These are phyloP conservation scores for Lacerta bilineata DNA, from an alignment of 2,797 vertebrate species.

Conservation along the genomic window DNA sequence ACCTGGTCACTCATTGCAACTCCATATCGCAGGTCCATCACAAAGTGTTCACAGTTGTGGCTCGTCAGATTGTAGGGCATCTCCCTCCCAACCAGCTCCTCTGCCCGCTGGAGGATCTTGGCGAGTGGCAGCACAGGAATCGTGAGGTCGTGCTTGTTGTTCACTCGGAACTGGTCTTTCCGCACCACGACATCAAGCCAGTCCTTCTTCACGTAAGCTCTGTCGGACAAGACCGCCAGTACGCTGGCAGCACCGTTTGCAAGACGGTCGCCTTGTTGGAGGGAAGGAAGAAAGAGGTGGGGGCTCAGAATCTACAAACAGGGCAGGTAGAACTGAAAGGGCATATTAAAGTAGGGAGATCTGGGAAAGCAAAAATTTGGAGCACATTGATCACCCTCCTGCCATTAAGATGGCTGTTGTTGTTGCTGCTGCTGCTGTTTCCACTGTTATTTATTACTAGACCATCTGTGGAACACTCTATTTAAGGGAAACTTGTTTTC, in stretches of 20 bases:
- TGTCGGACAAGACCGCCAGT: conserved; percentile 85
- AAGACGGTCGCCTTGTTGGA: conserved; percentile 78
- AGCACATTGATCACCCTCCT: too few species aligned
- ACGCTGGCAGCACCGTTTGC: conserved; percentile 80
- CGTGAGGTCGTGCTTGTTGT: conserved; percentile 80
- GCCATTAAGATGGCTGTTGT: background rate
- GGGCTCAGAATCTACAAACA: background rate
- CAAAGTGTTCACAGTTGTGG: conserved; percentile 91
- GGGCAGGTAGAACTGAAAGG: background rate
- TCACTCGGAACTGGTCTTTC: conserved; percentile 75
- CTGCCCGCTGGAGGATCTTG: conserved; percentile 77
- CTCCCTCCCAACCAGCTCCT: conserved; percentile 61
- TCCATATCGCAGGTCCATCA: conserved; percentile 84
- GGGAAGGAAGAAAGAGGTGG: too few species aligned
- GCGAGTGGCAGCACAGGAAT: conserved; percentile 51
- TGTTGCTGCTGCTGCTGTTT: background rate
- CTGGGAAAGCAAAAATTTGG: background rate
- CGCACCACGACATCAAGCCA: conserved; percentile 79
- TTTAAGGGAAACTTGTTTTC: too few species aligned
- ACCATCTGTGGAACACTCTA: background rate
- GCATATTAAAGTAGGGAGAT: background rate
- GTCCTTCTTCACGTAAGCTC: conserved; percentile 84
- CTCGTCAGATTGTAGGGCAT: conserved; percentile 80
- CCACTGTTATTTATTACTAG: background rate
- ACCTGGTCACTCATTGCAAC: conserved; percentile 79